Percentiles rank a stretch among this genome's conserved stretches.
Evolutionary conservation across 2,113 vertebrate species (phyloP).

Genomic region (Illadopsis cleaveri): DNA sequence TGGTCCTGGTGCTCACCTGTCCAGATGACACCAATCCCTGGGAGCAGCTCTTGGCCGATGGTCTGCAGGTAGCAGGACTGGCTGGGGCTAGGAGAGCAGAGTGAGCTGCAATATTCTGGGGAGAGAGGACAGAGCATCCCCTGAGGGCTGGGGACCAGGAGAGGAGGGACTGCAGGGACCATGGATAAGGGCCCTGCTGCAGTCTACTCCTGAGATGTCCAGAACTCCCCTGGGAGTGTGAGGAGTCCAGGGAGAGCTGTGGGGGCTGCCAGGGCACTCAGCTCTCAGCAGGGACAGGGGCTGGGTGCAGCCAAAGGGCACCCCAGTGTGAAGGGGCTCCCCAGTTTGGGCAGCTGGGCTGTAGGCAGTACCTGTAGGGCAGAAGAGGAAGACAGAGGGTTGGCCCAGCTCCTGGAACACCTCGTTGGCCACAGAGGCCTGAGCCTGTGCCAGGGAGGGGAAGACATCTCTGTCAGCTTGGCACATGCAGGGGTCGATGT

Average conservation of each 20-base stretch:
- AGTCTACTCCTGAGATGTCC: background rate
- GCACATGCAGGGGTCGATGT: slow-evolving; percentile 88
- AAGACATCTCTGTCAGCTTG: slow-evolving; percentile 85
- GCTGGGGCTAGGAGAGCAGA: slow-evolving; percentile 82
- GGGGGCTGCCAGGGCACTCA: background rate
- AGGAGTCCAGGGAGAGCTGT: background rate
- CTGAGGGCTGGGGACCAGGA: background rate
- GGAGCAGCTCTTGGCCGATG: slow-evolving; percentile 81
- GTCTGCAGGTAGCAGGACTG: slow-evolving; percentile 83
- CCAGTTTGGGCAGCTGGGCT: background rate
- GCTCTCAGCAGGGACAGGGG: background rate
- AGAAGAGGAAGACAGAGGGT: slow-evolving; percentile 85
- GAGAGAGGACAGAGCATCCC: background rate
- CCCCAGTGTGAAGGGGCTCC: background rate
- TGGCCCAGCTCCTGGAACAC: slow-evolving; percentile 82
- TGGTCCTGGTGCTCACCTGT: slow-evolving; percentile 68
- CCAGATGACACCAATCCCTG: slow-evolving; percentile 82
- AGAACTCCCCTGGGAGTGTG: background rate
- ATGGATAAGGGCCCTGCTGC: background rate
- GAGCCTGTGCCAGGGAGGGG: slow-evolving; percentile 85
- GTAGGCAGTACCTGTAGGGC: slow-evolving; percentile 79
- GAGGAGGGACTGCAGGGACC: background rate
- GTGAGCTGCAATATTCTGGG: slow-evolving; percentile 80
- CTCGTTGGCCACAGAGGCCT: slow-evolving; percentile 85
- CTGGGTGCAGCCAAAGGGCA: background rate